Conservation (phyloP, 2,113 vertebrate species). For the Myxocyprinus asiaticus region DNA sequence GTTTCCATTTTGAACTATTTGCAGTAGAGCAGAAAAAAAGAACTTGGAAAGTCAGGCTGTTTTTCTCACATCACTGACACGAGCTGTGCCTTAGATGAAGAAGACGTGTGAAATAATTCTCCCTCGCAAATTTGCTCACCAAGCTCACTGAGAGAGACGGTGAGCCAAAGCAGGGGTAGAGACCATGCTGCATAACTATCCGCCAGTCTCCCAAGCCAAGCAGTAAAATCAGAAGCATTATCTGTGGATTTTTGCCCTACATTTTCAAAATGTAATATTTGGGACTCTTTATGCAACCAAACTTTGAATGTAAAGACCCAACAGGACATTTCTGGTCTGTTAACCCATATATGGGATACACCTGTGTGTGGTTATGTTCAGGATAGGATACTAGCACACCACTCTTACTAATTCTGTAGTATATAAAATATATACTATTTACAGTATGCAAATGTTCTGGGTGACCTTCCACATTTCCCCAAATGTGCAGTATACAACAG, state of each 20-base stretch:
- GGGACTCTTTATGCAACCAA: background rate
- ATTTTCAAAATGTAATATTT: slow-evolving; percentile 18
- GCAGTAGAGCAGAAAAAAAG: slow-evolving; percentile 73
- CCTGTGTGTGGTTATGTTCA: no score
- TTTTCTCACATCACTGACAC: slow-evolving; percentile 79
- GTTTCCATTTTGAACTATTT: slow-evolving; percentile 82
- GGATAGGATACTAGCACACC: no score
- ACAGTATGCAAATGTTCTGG: no score
- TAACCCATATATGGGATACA: background rate
- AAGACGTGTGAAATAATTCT: slow-evolving; percentile 79
- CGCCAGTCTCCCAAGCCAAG: slow-evolving; percentile 30
- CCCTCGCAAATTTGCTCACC: slow-evolving; percentile 66
- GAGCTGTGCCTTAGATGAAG: slow-evolving; percentile 77
- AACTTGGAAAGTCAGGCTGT: slow-evolving; percentile 77
- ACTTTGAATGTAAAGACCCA: background rate
- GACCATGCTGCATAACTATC: slow-evolving; percentile 69
- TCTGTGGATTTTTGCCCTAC: slow-evolving; percentile 14
- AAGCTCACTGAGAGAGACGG: slow-evolving; percentile 36
- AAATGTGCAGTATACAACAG: no score
- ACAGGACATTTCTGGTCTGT: background rate
- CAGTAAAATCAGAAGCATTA: background rate
- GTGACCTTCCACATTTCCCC: no score
- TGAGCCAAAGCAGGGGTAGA: slow-evolving; percentile 65
- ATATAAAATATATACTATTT: no score
- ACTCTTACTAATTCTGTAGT: no score